Evolutionary conservation across 1,140 invertebrate species (phyloP), one percentile per base, ranked within the genome.

Genomic region (Trissolcus basalis): DNA sequence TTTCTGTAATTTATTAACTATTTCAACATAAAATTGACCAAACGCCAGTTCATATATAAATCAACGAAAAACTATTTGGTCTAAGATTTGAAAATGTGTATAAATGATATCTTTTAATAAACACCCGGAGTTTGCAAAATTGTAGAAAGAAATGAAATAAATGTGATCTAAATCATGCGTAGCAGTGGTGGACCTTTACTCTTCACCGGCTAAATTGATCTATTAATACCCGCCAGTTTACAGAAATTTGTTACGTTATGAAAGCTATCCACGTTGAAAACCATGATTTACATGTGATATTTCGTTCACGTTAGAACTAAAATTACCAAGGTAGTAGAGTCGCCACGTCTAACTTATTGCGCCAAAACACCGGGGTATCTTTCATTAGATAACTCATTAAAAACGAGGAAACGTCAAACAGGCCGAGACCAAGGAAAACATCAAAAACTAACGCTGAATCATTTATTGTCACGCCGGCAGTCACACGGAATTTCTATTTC

Each of bases 1-100:
- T 55, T 65, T 73, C 43, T 48, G 19, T 47, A 73, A 73, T 44
- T 49, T 61, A 68, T 67, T 64, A 76, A 70, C 59, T 45, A 63
- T 77, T 65, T 60, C 53, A 61, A 70, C 67, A 67, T 71, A 56
- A 70, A 77, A 70, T 67, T 65, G 67, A 77, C 64, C 60, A 65
- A 70, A 60, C 49, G 73, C 73, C 65, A 77, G 67, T 54, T 64
- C 48, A 61, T 70, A 77, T 56, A 77, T 67, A 70, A 77, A 77
- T 77, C 73, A 77, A 71, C 73, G 41, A 14, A 65, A 55, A 76
- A 56, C 61, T 70, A 60, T 63, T 64, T 75, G 58, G 59, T 63
- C 64, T 61, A 55, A 36, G 45, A 64, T 68, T 64, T 32, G n/a
- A 50, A 36, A 71, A 58, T 53, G 47, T 58, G 33, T 47, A 13